A percentile compares a stretch with the other conserved stretches of the same genome.
phyloP scores from a whole-genome alignment of 2,113 vertebrate genomes.

The Oreochromis niloticus region DNA sequence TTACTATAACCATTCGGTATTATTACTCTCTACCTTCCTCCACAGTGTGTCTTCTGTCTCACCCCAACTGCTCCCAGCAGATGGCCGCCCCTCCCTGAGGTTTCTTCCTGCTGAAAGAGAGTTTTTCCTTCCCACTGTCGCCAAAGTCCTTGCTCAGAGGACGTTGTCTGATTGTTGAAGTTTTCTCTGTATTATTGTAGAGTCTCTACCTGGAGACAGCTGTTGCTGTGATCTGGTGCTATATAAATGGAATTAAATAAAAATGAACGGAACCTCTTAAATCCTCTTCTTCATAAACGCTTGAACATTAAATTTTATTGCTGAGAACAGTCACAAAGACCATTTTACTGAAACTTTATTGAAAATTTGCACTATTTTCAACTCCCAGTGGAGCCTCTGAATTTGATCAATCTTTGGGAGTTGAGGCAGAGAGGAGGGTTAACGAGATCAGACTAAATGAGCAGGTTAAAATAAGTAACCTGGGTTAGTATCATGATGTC shows the following conservation, averaged over 20 bases:
- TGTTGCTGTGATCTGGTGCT: background rate
- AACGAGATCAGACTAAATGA: background rate
- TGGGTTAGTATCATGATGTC: background rate
- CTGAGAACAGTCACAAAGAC: background rate
- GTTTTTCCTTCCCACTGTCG: background rate
- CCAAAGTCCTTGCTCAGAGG: background rate
- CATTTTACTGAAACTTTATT: background rate
- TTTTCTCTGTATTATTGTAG: background rate
- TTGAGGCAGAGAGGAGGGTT: background rate
- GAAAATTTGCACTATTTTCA: fast-evolving
- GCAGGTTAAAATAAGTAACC: background rate
- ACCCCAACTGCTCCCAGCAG: background rate
- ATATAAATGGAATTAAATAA: background rate
- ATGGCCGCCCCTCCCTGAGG: background rate
- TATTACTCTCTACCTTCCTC: too few species aligned
- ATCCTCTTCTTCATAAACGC: background rate
- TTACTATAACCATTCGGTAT: too few species aligned
- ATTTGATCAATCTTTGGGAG: background rate
- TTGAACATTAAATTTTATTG: background rate
- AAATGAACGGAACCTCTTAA: background rate
- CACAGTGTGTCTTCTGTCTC: too few species aligned
- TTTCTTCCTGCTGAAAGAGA: background rate
- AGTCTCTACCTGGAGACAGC: background rate
- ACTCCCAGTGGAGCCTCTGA: background rate
- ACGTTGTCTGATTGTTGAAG: background rate